These are phyloP conservation scores for Halictus rubicundus DNA, from an alignment of 1,140 invertebrate genomes.

Conservation along the genomic window DNA sequence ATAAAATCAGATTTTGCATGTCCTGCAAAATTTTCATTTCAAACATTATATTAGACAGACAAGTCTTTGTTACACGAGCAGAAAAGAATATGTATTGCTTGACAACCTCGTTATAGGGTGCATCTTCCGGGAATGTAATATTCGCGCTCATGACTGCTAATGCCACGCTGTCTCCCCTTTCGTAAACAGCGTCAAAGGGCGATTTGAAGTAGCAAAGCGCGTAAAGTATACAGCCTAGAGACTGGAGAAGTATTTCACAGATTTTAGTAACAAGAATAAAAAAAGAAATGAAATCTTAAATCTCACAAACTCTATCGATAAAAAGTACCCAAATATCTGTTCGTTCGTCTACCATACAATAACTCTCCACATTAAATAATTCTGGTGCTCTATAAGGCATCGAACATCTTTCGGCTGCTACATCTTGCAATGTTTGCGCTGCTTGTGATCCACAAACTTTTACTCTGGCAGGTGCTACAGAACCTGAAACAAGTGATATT, in stretches of 20 bases:
- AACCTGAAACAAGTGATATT: constrained; percentile 81
- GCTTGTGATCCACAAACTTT: constrained; percentile 87
- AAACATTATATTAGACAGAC: background rate
- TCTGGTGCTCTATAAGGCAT: constrained; percentile 95
- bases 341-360: constrained; percentile 90
- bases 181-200: constrained; percentile 92
- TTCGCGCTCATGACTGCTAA: constrained; percentile 91
- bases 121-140: constrained; percentile 86
- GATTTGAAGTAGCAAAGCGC: constrained; percentile 93
- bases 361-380: constrained; percentile 91
- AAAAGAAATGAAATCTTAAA: background rate
- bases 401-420: constrained; percentile 91
- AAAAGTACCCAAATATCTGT: constrained; percentile 92
- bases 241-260: constrained; percentile 82
- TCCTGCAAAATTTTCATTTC: constrained; percentile 78
- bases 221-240: constrained; percentile 92
- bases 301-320: background rate
- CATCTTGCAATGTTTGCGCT: constrained; percentile 89
- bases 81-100: constrained; percentile 4
- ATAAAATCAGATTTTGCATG: constrained; percentile 86
- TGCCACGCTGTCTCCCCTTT: constrained; percentile 92
- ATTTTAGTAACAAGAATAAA: background rate
- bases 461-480: constrained; percentile 87
- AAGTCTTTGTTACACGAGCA: background rate
- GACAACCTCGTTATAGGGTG: constrained; percentile 84